phyloP scores from a whole-genome alignment of 2,113 vertebrate genomes.

The Brachypteracias leptosomus region DNA sequence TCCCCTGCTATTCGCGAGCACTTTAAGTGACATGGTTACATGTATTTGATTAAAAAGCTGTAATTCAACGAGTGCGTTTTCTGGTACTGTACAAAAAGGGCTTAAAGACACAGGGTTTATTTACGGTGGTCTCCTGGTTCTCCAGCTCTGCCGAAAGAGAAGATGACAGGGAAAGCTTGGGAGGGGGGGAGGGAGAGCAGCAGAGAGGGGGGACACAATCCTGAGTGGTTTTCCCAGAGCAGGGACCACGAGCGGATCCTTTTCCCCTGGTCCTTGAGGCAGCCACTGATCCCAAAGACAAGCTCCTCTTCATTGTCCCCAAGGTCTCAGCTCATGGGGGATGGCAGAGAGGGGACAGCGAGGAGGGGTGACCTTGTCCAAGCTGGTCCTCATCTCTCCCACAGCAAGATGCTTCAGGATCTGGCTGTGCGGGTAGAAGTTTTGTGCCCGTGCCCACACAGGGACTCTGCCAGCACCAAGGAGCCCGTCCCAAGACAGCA shows the following conservation, averaged over 20 bases:
- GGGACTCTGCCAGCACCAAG: neutral
- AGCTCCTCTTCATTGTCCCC: neutral
- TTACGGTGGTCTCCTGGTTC: slow-evolving; percentile 33
- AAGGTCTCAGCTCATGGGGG: neutral
- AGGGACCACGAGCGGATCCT: neutral
- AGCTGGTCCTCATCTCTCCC: neutral
- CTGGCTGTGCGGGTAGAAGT: neutral
- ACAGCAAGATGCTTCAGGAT: neutral
- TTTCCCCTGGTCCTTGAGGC: neutral
- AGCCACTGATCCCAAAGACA: neutral
- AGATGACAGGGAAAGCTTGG: neutral
- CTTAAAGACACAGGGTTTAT: slow-evolving; percentile 71
- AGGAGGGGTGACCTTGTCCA: neutral
- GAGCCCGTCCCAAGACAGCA: neutral
- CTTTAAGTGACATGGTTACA: slow-evolving; percentile 77
- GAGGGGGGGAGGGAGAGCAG: neutral
- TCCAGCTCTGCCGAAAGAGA: slow-evolving; percentile 6
- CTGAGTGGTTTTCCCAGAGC: neutral
- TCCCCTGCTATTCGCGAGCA: slow-evolving; percentile 66
- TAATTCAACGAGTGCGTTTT: slow-evolving; percentile 72
- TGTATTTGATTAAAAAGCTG: slow-evolving; percentile 78
- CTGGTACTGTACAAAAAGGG: slow-evolving; percentile 56
- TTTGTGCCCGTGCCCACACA: neutral
- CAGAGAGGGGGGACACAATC: neutral
- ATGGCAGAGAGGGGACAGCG: neutral